Conservation (phyloP, 2,888 invertebrate genomes). For the Hyles lineata region DNA sequence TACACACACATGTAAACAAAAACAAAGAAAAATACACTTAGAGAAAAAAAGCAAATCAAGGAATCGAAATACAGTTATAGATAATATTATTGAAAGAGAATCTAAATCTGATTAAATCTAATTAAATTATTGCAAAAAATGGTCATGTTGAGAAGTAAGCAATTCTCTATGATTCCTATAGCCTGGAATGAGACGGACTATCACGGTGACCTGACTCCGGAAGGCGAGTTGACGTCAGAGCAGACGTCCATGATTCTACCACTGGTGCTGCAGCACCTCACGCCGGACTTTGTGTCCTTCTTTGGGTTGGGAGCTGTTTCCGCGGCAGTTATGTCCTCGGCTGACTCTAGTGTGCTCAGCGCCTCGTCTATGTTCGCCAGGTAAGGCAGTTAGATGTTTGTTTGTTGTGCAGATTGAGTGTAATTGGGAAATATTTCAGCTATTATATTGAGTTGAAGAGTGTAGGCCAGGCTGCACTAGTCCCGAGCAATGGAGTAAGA, state of each 20-base stretch:
- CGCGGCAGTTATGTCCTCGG: slow-evolving; percentile 99
- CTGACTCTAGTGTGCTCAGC: slow-evolving; percentile 98
- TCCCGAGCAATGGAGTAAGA: too few species aligned
- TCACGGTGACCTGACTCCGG: slow-evolving; percentile 84
- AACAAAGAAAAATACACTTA: too few species aligned
- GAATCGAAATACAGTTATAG: too few species aligned
- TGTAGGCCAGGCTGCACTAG: too few species aligned
- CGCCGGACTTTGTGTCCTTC: slow-evolving; percentile 98
- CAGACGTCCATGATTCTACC: slow-evolving; percentile 98
- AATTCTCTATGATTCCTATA: slow-evolving; percentile 60
- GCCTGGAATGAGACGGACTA: slow-evolving; percentile 98
- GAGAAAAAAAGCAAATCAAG: too few species aligned
- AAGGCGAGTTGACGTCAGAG: slow-evolving; percentile 88
- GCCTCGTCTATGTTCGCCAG: slow-evolving; percentile 99
- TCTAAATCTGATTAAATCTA: too few species aligned
- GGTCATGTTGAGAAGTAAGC: not conserved
- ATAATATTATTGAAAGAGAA: too few species aligned
- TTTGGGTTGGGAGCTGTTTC: slow-evolving; percentile 99
- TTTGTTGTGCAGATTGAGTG: too few species aligned
- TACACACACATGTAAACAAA: too few species aligned
- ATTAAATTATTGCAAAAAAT: too few species aligned
- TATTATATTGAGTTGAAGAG: too few species aligned
- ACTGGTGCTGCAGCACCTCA: slow-evolving; percentile 97
- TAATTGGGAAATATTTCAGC: too few species aligned
- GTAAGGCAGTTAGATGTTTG: slow-evolving; percentile 44